Percentiles rank a stretch among this genome's conserved stretches.
Conservation (phyloP, 1,140 invertebrate genomes). For the Dolichoris vasculosae region DNA sequence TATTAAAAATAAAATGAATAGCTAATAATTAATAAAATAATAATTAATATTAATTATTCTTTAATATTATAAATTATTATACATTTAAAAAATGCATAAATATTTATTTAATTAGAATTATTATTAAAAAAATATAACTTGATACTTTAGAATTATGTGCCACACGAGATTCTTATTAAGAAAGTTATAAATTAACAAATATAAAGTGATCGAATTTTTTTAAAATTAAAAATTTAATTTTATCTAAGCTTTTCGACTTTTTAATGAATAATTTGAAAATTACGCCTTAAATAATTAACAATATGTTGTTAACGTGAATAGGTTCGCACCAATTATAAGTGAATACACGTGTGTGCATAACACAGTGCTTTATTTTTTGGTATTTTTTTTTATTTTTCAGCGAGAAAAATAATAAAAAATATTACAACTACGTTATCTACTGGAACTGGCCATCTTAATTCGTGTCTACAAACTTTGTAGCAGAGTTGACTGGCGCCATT, state of each 20-base stretch:
- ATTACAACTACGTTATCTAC: constrained; percentile 51
- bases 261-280: not conserved
- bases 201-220: not conserved
- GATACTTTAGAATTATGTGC: no score
- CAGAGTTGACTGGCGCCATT: constrained; percentile 52
- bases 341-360: not conserved
- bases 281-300: not conserved
- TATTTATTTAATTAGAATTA: no score
- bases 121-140: no score
- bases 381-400: constrained; percentile 2
- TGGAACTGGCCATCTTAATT: constrained; percentile 54
- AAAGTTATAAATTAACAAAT: no score
- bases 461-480: constrained; percentile 55
- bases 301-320: not conserved
- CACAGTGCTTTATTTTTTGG: not conserved
- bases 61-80: no score
- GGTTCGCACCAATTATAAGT: not conserved
- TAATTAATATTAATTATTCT: no score
- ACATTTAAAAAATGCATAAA: no score
- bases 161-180: no score
- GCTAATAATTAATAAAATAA: no score
- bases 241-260: not conserved
- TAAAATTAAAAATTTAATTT: not conserved
- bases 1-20: no score
- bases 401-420: constrained; percentile 30